These are phyloP conservation scores for Apamea crenata DNA, from an alignment of 2,888 invertebrate species.

Conservation along the genomic window DNA sequence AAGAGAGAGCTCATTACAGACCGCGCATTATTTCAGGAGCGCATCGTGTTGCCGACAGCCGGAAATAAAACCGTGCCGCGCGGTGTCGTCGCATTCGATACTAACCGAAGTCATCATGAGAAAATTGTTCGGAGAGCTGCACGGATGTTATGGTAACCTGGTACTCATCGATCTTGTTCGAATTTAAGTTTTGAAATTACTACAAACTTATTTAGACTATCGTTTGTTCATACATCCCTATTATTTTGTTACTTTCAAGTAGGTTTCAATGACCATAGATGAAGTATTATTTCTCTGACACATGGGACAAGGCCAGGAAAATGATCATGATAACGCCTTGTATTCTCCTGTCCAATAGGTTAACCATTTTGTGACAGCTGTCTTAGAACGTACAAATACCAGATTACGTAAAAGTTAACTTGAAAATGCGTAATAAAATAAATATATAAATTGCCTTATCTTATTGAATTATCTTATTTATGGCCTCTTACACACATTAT, in stretches of 20 bases:
- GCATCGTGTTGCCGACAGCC: slow-evolving; percentile 58
- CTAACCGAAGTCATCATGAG: slow-evolving; percentile 45
- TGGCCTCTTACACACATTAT: too few species aligned
- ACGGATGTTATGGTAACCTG: slow-evolving; percentile 41
- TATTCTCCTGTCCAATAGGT: too few species aligned
- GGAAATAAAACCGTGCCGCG: slow-evolving; percentile 63
- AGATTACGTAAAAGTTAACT: too few species aligned
- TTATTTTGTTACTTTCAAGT: neutral
- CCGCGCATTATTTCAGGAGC: slow-evolving; percentile 50
- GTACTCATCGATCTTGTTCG: slow-evolving; percentile 35
- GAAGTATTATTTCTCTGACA: neutral
- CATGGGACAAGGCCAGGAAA: neutral
- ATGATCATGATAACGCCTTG: neutral
- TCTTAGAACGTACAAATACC: too few species aligned
- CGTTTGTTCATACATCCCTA: neutral
- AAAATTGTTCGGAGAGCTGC: slow-evolving; percentile 37
- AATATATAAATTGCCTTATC: too few species aligned
- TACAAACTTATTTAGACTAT: neutral
- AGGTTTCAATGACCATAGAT: neutral
- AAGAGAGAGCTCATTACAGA: slow-evolving; percentile 50
- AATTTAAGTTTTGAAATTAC: slow-evolving; percentile 22
- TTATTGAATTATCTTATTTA: too few species aligned
- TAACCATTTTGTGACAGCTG: too few species aligned
- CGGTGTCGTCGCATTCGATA: slow-evolving; percentile 46
- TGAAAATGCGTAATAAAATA: too few species aligned